Evolutionary conservation across 2,113 vertebrate genomes (phyloP).

Genomic region (Tor tambroides): DNA sequence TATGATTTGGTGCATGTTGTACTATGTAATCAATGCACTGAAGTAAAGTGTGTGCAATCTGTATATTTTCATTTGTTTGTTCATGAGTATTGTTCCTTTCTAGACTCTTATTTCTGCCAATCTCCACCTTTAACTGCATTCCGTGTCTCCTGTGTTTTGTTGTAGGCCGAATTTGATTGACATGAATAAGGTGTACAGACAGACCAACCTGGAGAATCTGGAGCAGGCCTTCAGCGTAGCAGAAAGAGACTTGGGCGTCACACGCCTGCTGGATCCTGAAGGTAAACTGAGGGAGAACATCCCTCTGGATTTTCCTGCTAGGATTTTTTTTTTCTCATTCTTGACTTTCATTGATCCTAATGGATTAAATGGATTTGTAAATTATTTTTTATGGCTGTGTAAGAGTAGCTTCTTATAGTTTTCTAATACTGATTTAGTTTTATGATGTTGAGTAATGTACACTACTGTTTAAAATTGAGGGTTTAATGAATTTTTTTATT

Average conservation of each 20-base stretch:
- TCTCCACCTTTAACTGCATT: not conserved
- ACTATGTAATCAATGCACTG: too few relatives aligned
- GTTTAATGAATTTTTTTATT: too few relatives aligned
- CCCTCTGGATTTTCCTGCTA: not conserved
- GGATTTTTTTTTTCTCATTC: not conserved
- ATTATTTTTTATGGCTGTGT: not conserved
- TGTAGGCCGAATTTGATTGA: slow-evolving; percentile 88
- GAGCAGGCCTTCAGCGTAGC: slow-evolving; percentile 93
- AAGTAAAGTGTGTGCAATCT: not conserved
- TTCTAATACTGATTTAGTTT: not conserved
- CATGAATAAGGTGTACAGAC: slow-evolving; percentile 87
- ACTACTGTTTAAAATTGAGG: not conserved
- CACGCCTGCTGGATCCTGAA: slow-evolving; percentile 91
- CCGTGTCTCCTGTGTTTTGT: not conserved
- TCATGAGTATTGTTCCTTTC: not conserved
- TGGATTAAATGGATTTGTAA: not conserved
- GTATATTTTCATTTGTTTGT: not conserved
- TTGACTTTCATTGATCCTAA: not conserved
- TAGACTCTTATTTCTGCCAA: not conserved
- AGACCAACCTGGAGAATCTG: slow-evolving; percentile 91
- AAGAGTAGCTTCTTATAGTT: not conserved
- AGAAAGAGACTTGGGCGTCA: slow-evolving; percentile 89
- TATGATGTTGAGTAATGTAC: not conserved
- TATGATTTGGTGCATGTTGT: not conserved
- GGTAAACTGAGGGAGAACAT: slow-evolving; percentile 69